Evolutionary conservation across 2,113 vertebrate genomes (phyloP).

Genomic region (Formicarius rufipectus): DNA sequence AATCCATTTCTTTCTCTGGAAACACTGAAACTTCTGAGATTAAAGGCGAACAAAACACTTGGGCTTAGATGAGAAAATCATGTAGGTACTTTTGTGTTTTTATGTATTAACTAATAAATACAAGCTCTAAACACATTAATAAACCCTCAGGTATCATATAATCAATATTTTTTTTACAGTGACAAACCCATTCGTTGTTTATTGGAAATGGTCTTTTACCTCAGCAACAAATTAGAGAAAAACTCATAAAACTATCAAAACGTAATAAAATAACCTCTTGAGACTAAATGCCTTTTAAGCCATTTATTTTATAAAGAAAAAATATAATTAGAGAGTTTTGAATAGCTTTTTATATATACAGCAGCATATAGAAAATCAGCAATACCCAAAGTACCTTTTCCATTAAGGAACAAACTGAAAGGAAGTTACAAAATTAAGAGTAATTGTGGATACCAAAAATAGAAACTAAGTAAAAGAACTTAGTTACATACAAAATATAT

Average conservation of each 20-base stretch:
- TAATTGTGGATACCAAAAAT: background rate
- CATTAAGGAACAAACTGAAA: background rate
- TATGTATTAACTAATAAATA: background rate
- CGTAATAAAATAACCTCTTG: background rate
- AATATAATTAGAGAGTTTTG: background rate
- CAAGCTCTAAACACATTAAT: background rate
- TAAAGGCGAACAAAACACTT: background rate
- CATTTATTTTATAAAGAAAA: background rate
- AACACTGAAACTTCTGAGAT: background rate
- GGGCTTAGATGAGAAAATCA: background rate
- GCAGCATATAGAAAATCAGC: background rate
- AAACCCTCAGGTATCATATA: background rate
- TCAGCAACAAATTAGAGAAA: background rate
- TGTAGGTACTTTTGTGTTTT: background rate
- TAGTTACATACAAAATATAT: background rate
- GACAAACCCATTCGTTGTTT: background rate
- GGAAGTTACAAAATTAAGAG: background rate
- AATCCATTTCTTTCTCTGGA: background rate
- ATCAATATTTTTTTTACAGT: background rate
- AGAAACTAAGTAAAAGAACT: background rate
- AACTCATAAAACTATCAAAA: background rate
- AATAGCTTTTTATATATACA: background rate
- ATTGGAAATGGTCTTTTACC: background rate
- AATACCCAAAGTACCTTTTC: background rate
- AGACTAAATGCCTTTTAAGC: background rate